Conservation (phyloP, 2,888 invertebrate genomes). For the Geophilus truncorum region DNA sequence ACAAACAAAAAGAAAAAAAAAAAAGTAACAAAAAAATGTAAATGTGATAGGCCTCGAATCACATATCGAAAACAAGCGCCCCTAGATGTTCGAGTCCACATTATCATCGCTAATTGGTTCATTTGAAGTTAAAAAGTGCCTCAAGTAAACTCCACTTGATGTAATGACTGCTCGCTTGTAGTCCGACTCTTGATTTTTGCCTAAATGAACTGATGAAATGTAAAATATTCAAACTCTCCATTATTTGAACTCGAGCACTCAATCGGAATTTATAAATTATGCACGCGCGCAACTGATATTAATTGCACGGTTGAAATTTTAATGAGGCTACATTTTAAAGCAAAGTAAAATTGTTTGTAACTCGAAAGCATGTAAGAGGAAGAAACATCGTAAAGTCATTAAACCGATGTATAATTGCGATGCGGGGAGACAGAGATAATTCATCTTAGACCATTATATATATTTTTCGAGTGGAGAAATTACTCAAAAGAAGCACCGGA, state of each 20-base stretch:
- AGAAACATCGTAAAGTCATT: not conserved
- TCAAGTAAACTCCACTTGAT: not conserved
- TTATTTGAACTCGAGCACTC: not conserved
- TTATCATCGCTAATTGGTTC: not conserved
- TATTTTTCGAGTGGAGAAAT: too few species aligned
- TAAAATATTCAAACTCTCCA: not conserved
- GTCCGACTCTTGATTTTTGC: not conserved
- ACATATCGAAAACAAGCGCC: not conserved
- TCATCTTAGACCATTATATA: too few species aligned
- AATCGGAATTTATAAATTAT: slow-evolving; percentile 6
- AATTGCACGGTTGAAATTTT: not conserved
- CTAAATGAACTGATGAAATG: not conserved
- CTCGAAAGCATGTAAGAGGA: too few species aligned
- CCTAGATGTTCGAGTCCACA: not conserved
- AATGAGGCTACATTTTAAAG: not conserved
- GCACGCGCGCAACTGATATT: not conserved
- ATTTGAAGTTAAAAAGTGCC: not conserved
- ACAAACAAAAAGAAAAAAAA: not conserved
- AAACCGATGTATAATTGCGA: too few species aligned
- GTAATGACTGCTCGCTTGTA: not conserved
- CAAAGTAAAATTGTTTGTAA: too few species aligned
- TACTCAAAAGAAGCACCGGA: too few species aligned
- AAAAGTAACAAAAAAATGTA: not conserved
- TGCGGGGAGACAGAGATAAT: too few species aligned
- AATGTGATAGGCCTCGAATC: not conserved